Conservation (phyloP, 1,140 invertebrate genomes). For the Acyrthosiphon pisum region DNA sequence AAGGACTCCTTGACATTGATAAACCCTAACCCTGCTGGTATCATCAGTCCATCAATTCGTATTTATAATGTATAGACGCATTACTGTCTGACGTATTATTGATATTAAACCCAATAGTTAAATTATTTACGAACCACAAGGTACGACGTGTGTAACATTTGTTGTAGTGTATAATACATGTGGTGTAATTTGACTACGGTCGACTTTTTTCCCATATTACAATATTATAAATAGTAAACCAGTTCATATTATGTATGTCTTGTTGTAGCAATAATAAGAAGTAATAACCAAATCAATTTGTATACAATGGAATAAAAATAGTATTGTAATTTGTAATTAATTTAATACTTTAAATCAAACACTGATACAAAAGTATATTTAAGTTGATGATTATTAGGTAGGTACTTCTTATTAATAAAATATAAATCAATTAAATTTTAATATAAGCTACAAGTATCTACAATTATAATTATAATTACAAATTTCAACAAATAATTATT, state of each 20-base stretch:
- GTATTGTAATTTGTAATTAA: constrained; percentile 11
- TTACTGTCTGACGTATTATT: constrained; percentile 33
- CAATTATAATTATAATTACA: neutral
- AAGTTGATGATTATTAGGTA: neutral
- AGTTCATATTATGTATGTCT: neutral
- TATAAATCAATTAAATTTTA: neutral
- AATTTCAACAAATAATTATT: neutral
- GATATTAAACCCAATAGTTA: neutral
- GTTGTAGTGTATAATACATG: neutral
- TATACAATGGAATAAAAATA: neutral
- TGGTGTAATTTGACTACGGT: neutral
- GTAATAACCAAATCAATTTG: neutral
- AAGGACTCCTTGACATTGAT: constrained; percentile 57
- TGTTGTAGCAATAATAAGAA: neutral
- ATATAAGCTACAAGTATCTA: neutral
- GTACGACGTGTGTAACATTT: neutral
- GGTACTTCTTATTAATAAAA: neutral
- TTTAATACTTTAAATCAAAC: neutral
- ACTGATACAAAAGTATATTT: neutral
- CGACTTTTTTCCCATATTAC: neutral
- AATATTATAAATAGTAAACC: neutral
- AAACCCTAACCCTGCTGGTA: constrained; percentile 42
- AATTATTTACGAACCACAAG: neutral
- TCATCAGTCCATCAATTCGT: constrained; percentile 25
- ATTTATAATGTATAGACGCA: neutral